phyloP scores from a whole-genome alignment of 1,140 invertebrate genomes.

The Anadara kagoshimensis region DNA sequence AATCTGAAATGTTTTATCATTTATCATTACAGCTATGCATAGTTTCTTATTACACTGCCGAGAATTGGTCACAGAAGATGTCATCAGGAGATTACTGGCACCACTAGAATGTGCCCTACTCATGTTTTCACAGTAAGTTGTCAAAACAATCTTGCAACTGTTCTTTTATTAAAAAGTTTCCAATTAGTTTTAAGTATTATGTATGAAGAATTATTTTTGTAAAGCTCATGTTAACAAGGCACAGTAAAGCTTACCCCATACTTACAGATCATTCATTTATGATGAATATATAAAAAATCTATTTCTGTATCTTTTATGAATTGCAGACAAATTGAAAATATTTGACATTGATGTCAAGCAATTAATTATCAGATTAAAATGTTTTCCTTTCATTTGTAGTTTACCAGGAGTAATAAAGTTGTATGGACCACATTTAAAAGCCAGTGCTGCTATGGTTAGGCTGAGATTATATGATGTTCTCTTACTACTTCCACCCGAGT shows the following conservation, averaged over 20 bases:
- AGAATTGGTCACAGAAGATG: constrained; percentile 90
- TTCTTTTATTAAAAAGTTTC: no score
- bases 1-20: background rate
- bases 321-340: no score
- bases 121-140: constrained; percentile 92
- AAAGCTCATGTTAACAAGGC: no score
- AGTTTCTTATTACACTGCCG: constrained; percentile 94
- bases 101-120: constrained; percentile 95
- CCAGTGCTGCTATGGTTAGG: constrained; percentile 92
- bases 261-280: no score
- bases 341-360: no score
- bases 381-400: constrained; percentile 74
- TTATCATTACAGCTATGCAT: constrained; percentile 80
- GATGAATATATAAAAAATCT: no score
- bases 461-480: constrained; percentile 93
- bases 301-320: no score
- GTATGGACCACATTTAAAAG: constrained; percentile 95
- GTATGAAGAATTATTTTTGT: no score
- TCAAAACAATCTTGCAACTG: background rate
- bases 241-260: no score
- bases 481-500: constrained; percentile 86
- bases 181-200: no score
- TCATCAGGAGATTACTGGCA: constrained; percentile 88
- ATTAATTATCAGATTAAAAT: background rate
- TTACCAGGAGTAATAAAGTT: constrained; percentile 90